phyloP scores from a whole-genome alignment of 2,113 vertebrate genomes.

The Percina caprodes region DNA sequence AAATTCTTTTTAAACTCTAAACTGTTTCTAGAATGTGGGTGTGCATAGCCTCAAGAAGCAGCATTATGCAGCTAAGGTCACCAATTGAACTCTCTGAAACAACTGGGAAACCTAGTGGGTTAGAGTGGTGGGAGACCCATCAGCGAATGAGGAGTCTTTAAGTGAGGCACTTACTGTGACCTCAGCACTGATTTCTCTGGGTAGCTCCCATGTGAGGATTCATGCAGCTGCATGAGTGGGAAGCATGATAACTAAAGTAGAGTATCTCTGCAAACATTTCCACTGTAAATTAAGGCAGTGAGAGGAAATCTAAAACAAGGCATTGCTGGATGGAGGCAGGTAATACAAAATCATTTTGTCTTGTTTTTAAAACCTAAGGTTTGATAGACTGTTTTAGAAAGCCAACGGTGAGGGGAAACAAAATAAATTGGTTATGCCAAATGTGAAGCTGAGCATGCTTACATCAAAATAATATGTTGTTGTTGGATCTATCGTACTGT shows the following conservation, averaged over 20 bases:
- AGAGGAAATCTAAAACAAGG: neutral
- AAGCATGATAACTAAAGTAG: slow-evolving; percentile 3
- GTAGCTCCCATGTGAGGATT: slow-evolving; percentile 27
- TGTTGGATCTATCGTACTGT: neutral
- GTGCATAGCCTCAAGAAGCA: slow-evolving; percentile 26
- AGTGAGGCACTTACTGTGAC: slow-evolving; percentile 30
- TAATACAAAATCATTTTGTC: neutral
- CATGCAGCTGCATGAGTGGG: slow-evolving; percentile 40
- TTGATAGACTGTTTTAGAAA: slow-evolving; percentile 5
- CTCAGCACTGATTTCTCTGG: slow-evolving; percentile 14
- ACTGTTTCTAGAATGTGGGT: slow-evolving; percentile 30
- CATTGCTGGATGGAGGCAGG: neutral
- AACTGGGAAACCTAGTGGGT: slow-evolving; percentile 13
- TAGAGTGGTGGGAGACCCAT: neutral
- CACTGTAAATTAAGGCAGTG: neutral
- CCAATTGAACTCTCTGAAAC: slow-evolving; percentile 29
- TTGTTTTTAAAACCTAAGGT: neutral
- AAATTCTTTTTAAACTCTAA: neutral
- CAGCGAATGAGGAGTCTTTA: slow-evolving; percentile 18
- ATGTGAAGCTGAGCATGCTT: slow-evolving; percentile 10
- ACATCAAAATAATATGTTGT: neutral
- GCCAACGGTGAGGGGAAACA: too few relatives aligned
- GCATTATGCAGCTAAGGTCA: slow-evolving; percentile 34
- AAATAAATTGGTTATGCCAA: neutral
- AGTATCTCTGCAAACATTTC: neutral